Evolutionary conservation across 2,888 invertebrate species (phyloP).

Genomic region (Branchipolynoe longqiensis): DNA sequence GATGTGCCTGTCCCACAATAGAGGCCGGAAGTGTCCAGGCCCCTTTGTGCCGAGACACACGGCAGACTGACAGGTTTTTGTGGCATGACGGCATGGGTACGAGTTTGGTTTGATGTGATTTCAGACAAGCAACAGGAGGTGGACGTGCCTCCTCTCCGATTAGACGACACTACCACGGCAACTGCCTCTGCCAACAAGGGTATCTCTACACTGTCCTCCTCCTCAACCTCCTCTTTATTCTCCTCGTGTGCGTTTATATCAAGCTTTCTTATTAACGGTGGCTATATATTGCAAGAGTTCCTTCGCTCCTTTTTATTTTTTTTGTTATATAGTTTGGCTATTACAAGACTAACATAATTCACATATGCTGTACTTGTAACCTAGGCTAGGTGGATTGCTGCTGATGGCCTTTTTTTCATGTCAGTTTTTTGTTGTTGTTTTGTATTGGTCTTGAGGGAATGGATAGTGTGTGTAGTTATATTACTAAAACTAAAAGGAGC

Average conservation of each 20-base stretch:
- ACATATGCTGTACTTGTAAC: constrained; percentile 45
- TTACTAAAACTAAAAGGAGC: no score
- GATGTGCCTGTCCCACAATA: no score
- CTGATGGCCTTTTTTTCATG: constrained; percentile 5
- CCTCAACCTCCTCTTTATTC: constrained; percentile 33
- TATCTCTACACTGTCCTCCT: constrained; percentile 48
- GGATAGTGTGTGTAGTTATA: neutral
- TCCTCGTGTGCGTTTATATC: constrained; percentile 33
- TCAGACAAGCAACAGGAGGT: constrained; percentile 89
- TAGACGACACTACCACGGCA: constrained; percentile 86
- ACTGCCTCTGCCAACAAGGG: constrained; percentile 60
- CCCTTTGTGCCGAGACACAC: no score
- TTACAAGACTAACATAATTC: constrained; percentile 40
- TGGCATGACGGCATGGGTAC: no score
- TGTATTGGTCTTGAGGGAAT: neutral
- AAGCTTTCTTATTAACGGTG: constrained; percentile 34
- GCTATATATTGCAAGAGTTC: constrained; percentile 30
- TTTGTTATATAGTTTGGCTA: constrained; percentile 38
- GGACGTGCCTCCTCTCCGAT: constrained; percentile 93
- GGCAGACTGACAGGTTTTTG: no score
- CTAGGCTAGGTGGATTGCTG: constrained; percentile 27
- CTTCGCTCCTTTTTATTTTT: no score
- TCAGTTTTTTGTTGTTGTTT: neutral
- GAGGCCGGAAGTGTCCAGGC: no score
- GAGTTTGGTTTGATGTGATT: constrained; percentile 43